Base-by-base conservation (phyloP, 2,113 vertebrate genomes). In the Dascyllus trimaculatus region DNA sequence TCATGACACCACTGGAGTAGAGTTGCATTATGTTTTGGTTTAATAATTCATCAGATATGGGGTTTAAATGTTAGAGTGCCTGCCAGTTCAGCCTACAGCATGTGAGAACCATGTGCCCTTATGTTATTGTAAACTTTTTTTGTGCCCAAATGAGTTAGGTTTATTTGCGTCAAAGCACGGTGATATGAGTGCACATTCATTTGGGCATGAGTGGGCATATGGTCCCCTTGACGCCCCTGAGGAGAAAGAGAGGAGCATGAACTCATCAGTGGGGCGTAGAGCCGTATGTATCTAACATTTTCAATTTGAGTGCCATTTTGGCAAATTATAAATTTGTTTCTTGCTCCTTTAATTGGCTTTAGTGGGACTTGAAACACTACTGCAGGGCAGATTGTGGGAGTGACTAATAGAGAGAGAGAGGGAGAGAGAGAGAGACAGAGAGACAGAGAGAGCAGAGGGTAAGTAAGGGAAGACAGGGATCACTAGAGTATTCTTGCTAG, bases 281-380 rank as follows among this genome's bases (percentile, higher is more conserved):
- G 82, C 48, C 53, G 4, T 77, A 84, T 81, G 75, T 66, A 83
- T 89, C 81, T 57, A 90, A 89, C 58, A 81, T 51, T 68, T 80
- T 85, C 67, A 79, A 78, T 77, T 88, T 63, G 76, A 82, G 61
- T 79, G 75, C 49, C 69, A 71, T 84, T 87, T 90, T 68, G 60
- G 67, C 78, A 86, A 74, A 86, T 83, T 89, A 81, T 51, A 65
- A 82, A 89, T 92, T 86, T 70, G 82, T 80, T 82, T 84, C 58
- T 75, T 70, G 79, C 48, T 60, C 35, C 38, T 79, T 67, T 90
- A 91, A 86, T 84, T 92, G 82, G 71, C 74, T 85, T 92, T 90
- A 81, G 73, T 76, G 82, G 71, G 79, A 89, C 70, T 75, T 88
- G 77, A 71, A 72, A 87, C 67, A 67, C 58, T 43, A 87, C 81